Evolutionary conservation across 2,113 vertebrate genomes (phyloP).

Genomic region (Channa argus): DNA sequence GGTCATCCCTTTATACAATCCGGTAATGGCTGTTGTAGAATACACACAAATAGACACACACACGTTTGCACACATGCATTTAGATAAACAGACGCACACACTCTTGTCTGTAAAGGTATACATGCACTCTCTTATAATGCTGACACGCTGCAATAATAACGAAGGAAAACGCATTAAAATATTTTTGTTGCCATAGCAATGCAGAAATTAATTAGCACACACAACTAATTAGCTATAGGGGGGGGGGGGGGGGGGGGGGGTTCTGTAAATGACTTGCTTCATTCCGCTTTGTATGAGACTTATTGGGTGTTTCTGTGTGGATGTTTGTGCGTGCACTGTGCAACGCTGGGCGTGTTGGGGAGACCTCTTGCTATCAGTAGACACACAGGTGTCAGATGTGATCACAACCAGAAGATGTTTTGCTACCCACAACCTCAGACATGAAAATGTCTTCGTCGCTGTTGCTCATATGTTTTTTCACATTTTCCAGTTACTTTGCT

Average conservation of each 20-base stretch:
- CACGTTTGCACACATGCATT: conserved; percentile 17
- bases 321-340: conserved; percentile 19
- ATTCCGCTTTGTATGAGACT: conserved; percentile 24
- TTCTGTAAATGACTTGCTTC: conserved; percentile 49
- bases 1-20: conserved; percentile 60
- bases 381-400: conserved; percentile 25
- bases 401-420: conserved; percentile 7
- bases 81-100: conserved; percentile 30
- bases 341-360: not conserved
- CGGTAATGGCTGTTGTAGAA: conserved; percentile 35
- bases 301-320: conserved; percentile 14
- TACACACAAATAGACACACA: conserved; percentile 24
- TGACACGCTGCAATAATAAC: conserved; percentile 59
- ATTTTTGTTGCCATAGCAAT: conserved; percentile 59
- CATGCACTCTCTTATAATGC: conserved; percentile 40
- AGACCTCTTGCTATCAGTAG: conserved; percentile 1
- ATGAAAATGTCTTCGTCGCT: not conserved
- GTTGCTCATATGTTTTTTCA: not conserved
- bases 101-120: not conserved
- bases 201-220: conserved; percentile 55
- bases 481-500: not conserved
- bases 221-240: conserved; percentile 31
- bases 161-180: conserved; percentile 47
- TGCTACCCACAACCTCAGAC: not conserved
- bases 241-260: not conserved